These are phyloP conservation scores for Caenorhabditis sp. DNA, from an alignment of 2,888 invertebrate genomes.

Conservation along the genomic window DNA sequence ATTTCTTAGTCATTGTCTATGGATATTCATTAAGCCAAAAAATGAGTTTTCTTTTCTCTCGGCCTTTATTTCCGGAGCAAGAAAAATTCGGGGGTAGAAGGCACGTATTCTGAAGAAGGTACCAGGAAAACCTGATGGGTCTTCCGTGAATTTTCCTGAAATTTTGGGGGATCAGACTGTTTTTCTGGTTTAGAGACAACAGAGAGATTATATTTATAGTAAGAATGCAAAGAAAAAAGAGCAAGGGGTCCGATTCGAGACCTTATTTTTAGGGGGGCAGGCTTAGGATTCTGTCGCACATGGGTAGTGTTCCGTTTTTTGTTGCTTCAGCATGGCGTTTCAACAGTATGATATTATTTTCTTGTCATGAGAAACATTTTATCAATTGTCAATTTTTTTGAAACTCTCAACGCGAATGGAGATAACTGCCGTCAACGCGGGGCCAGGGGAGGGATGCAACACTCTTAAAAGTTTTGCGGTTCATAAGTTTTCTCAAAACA, in stretches of 20 bases:
- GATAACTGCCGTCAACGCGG: no score
- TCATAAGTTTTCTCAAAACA: no score
- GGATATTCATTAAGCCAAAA: conserved; percentile 24
- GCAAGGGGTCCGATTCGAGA: background rate
- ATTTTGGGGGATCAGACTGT: background rate
- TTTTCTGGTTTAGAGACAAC: no score
- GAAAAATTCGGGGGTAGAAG: background rate
- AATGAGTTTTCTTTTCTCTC: conserved; percentile 19
- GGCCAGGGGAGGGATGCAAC: no score
- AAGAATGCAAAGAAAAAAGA: background rate
- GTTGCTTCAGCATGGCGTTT: no score
- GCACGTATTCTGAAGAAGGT: conserved; percentile 14
- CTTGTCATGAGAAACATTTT: no score
- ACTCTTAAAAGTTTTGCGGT: no score
- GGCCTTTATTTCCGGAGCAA: conserved; percentile 10
- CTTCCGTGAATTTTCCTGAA: background rate
- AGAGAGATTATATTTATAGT: background rate
- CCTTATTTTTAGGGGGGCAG: background rate
- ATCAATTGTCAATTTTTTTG: no score
- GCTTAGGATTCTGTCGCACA: no score
- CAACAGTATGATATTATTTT: no score
- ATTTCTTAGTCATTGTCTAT: conserved; percentile 39
- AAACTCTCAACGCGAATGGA: no score
- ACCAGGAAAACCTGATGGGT: background rate
- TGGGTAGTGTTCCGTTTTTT: no score